Evolutionary conservation across 2,888 invertebrate species (phyloP), one percentile per base, ranked within the genome.

Genomic region (Hesperia comma): DNA sequence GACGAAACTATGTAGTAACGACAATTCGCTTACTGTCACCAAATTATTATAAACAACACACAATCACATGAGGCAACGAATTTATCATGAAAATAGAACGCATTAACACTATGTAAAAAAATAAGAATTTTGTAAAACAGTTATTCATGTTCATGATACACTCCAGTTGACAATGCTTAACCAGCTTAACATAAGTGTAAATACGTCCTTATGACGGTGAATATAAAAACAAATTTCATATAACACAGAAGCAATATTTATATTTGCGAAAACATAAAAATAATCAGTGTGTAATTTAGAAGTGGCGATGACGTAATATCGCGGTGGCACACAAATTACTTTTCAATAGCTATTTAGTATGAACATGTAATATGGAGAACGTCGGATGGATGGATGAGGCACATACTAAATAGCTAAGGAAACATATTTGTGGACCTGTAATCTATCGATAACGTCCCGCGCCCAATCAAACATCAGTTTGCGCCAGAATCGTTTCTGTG

Each of bases 401-500:
- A 76, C 77, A 79, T 77, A 80, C 81, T 82, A 81, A 81, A 82
- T 82, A 82, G 81, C 81, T 82, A 81, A 75, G 73, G 74, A 77
- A 79, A 77, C 69, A 75, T 72, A 76, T 75, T 79, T 80, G 81
- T 80, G 79, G 77, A 81, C 81, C 81, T 82, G 81, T 69, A 74
- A 71, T 75, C 70, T 78, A 77, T 78, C 77, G 77, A 79, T 74
- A 70, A 77, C 72, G 75, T 78, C 77, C 77, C 75, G 74, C 77
- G 80, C 80, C 81, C 81, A 81, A 78, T 82, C 80, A 75, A 76
- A 79, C 75, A 74, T 71, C 76, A 79, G 71, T 76, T 77, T 80
- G 76, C 80, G 80, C 78, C 78, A 75, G 71, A 78, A 71, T 72
- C 76, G 76, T 73, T 75, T 79, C 77, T 81, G 79, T 74, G 71